Percentiles rank a stretch among this genome's conserved stretches.
Conservation (phyloP, 2,888 invertebrate species). For the Creontiades dilutus region DNA sequence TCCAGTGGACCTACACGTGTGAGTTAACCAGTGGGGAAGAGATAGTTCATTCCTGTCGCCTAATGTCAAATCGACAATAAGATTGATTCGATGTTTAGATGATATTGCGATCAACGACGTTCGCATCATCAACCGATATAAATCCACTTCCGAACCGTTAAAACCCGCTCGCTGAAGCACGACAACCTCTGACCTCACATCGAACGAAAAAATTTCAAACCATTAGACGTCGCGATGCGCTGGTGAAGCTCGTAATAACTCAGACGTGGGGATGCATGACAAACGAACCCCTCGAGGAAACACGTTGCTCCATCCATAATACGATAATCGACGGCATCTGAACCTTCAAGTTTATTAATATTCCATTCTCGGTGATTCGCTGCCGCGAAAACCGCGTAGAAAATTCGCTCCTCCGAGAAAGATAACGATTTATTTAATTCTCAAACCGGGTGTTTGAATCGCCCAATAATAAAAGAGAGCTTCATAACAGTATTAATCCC, state of each 20-base stretch:
- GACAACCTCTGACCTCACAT: neutral
- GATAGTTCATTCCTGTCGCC: no score
- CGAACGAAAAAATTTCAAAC: conserved; percentile 21
- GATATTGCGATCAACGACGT: no score
- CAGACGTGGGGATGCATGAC: conserved; percentile 3
- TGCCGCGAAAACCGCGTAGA: neutral
- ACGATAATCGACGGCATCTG: conserved; percentile 29
- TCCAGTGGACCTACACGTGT: no score
- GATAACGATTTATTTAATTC: conserved; percentile 20
- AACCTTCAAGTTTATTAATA: conserved; percentile 24
- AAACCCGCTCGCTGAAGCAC: no score
- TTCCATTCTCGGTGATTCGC: neutral
- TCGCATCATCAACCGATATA: neutral
- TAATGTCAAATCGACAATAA: no score
- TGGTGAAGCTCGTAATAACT: neutral
- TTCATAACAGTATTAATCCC: conserved; percentile 2
- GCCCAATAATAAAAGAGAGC: neutral
- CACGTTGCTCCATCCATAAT: conserved; percentile 18
- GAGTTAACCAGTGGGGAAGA: no score
- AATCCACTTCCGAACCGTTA: neutral
- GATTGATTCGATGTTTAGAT: no score
- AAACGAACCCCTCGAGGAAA: neutral
- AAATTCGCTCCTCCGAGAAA: neutral
- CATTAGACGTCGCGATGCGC: neutral
- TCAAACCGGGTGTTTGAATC: conserved; percentile 22